Evolutionary conservation across 1,140 invertebrate genomes (phyloP), one percentile per base, ranked within the genome.

Genomic region (Leptopilina clavipes): DNA sequence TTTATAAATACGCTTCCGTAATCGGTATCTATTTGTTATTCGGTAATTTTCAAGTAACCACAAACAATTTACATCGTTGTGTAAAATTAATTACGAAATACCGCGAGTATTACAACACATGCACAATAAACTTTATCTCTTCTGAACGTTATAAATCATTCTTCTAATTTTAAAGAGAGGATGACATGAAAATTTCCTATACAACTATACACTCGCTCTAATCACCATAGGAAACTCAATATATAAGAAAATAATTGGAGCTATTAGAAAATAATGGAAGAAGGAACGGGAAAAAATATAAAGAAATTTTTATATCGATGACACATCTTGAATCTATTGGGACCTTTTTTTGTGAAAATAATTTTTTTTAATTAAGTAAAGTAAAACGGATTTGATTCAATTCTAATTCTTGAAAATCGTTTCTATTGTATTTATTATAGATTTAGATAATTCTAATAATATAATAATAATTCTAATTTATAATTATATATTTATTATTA

Each of bases 141-240:
- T 52, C 1, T 17, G 6, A 17, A 52, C 17, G 48, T n/a, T 52
- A 14, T 14, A n/a, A 17, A 52, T 52, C 48, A 52, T 52, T 52
- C 48, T n/a, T 52, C 48, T 52, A 52, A 52, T 52, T n/a, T 6
- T 52, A 52, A 52, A 52, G n/a, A 52, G n/a, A 52, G 48, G 48
- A 52, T 52, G 48, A 52, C 48, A 52, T 7, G 48, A 52, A 17
- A 17, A 52, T 52, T 52, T 52, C n/a, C n/a, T n/a, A n/a, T 52
- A 17, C 17, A 6, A 52, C 17, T 52, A 52, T 31, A 31, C 5
- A 31, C 17, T 52, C 17, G 17, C 48, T 52, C 17, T 52, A 6
- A 17, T 17, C n/a, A n/a, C 14, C 2, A 17, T 52, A n/a, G 48
- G 14, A 17, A 52, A 52, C 5, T n/a, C 48, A 17, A 52, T 31